Conservation (phyloP, 2,113 vertebrate species). For the Drymodes brunneopygia region DNA sequence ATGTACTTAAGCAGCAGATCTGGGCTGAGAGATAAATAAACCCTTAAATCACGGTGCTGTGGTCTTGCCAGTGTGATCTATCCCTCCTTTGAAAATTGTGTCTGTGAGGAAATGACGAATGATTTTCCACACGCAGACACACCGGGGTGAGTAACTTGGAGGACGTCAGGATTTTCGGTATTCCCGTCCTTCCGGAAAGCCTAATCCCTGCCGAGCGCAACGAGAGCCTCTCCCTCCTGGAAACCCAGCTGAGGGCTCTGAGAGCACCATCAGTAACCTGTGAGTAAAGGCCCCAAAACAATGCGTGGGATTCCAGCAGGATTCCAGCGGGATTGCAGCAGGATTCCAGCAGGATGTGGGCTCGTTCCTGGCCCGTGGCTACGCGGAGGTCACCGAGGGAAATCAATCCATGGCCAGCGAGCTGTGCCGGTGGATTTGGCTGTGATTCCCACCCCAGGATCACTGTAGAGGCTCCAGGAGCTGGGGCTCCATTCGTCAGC, state of each 20-base stretch:
- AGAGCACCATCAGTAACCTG: neutral
- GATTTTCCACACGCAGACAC: constrained; percentile 24
- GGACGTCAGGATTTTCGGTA: neutral
- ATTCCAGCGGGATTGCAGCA: neutral
- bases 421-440: constrained; percentile 5
- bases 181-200: neutral
- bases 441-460: neutral
- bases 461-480: neutral
- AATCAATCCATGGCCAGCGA: constrained; percentile 47
- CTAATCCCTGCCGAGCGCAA: neutral
- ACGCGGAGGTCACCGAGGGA: neutral
- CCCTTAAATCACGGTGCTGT: constrained; percentile 7
- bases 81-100: constrained; percentile 12
- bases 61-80: neutral
- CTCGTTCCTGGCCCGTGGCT: neutral
- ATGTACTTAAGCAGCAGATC: neutral
- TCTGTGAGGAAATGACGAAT: constrained; percentile 45
- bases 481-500: neutral
- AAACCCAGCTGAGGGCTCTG: neutral
- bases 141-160: constrained; percentile 14
- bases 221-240: neutral
- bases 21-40: constrained; percentile 44
- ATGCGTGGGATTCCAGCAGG: neutral
- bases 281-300: neutral
- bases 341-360: neutral